Evolutionary conservation across 1,140 invertebrate genomes (phyloP).

Genomic region (Drosophila kanapiae): DNA sequence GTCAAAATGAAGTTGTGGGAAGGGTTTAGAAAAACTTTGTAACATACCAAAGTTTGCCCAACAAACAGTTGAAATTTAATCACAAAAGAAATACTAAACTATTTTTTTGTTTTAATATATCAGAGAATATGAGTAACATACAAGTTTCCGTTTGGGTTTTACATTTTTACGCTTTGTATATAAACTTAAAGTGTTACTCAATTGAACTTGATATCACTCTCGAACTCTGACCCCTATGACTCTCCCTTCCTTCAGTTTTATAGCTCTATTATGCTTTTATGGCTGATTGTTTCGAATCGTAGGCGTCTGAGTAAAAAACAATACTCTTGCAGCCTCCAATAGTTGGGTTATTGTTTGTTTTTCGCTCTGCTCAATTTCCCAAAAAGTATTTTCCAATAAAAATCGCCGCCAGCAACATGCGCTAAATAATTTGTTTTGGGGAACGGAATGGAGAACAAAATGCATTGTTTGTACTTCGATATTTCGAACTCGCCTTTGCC

Average conservation of each 20-base stretch:
- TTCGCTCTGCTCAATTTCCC: conserved; percentile 6
- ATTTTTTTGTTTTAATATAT: background rate
- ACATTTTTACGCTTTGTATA: background rate
- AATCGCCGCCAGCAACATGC: conserved; percentile 8
- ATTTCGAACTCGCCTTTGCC: background rate
- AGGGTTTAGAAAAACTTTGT: background rate
- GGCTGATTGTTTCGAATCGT: background rate
- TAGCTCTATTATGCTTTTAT: conserved; percentile 2
- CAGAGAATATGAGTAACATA: background rate
- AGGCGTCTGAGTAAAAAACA: background rate
- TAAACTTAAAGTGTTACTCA: background rate
- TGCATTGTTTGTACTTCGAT: conserved; percentile 39
- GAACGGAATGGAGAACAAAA: conserved; percentile 22
- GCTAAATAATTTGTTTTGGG: conserved; percentile 22
- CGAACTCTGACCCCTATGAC: background rate
- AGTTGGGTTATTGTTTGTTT: conserved; percentile 9
- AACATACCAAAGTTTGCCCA: too few species aligned
- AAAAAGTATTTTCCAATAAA: conserved; percentile 51
- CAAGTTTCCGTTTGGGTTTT: background rate
- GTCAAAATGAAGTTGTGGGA: background rate
- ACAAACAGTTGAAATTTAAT: too few species aligned
- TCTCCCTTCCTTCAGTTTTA: background rate
- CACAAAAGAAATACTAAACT: background rate
- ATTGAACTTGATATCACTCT: conserved; percentile 12
- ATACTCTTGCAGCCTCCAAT: background rate